Evolutionary conservation across 1,140 invertebrate species (phyloP), one percentile per base, ranked within the genome.

Genomic region (Drosophila aff.): DNA sequence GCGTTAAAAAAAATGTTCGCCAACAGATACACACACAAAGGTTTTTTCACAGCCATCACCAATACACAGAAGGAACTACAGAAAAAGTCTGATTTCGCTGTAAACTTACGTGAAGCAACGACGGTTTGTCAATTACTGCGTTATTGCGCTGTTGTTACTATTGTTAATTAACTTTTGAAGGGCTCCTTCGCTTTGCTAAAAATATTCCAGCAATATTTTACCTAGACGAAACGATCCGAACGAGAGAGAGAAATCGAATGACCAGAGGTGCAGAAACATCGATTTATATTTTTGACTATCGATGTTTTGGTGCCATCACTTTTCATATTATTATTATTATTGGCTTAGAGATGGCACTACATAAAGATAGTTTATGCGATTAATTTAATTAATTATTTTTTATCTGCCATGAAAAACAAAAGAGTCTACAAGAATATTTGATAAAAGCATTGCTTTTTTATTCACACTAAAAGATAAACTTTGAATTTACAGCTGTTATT

Each of bases 11-110:
- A 58, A 69, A 16, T 66, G 18, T 16, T 23, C 18, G 59, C 52
- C 65, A 80, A 81, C 50, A 83, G 81, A 84, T 83, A 83, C 81
- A 84, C 62, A 82, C 81, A 63, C 64, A 62, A 16, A 44, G n/a
- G 33, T 58, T 57, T 68, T 72, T 41, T 47, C 43, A 33, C 28
- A 50, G 66, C 28, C 38, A 21, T 2, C 33, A 62, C 65, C 41
- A 33, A 18, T 21, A 4, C 43, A 47, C n/a, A 36, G 18, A 36
- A 47, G 21, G 13, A 16, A 50, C 44, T 44, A 46, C 47, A 13
- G 10, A 38, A 33, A 40, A n/a, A 21, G 9, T 36, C 4, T 0
- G 11, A 15, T n/a, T 41, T 41, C 8, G n/a, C 16, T 11, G 7
- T 0, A 64, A 68, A 71, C 81, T 84, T 81, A 84, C 81, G 59